Evolutionary conservation across 2,888 invertebrate species (phyloP), one percentile per base, ranked within the genome.

Genomic region (Cistogaster globosa): DNA sequence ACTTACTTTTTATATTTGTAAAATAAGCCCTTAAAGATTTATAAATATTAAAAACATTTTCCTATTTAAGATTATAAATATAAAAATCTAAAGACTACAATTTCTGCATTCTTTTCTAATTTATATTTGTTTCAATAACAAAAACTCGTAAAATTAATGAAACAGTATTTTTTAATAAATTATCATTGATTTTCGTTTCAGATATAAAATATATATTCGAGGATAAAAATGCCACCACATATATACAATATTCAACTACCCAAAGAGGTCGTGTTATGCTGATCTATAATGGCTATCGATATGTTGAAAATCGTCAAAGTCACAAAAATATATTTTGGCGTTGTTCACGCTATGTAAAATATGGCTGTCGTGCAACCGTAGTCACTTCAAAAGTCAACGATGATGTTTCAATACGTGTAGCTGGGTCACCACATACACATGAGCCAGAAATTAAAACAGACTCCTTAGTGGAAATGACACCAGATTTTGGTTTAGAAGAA

Each of bases 261-360:
- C 93, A 93, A 84, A 89, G 93, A 0, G 93, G 93, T 2, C 90
- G 93, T 4, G 90, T 91, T 0, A 93, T 93, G 93, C 87, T 93
- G 58, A 90, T 92, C 22, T 92, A 92, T 86, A 91, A 91, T 65
- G 93, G 93, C 0, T 93, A 92, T 86, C 89, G 92, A 65, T 93
- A 92, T 84, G 93, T 93, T 9, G 92, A 92, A 45, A 93, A 93
- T 87, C 90, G 92, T 0, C 92, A 93, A 86, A 92, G 92, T 60
- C 89, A 90, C 45, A 93, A 92, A 77, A 92, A 93, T 74, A 91
- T 92, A 62, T 93, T 93, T 86, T 93, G 93, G 93, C 90, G 93
- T 5, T 93, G 93, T 83, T 92, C 92, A 0, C 90, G 92, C 22
- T 93, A 93, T 83, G 92, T 92, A 0, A 92, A 92, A 86, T 92